Evolutionary conservation across 2,888 invertebrate species (phyloP).

Genomic region (Ornithoptera priamus): DNA sequence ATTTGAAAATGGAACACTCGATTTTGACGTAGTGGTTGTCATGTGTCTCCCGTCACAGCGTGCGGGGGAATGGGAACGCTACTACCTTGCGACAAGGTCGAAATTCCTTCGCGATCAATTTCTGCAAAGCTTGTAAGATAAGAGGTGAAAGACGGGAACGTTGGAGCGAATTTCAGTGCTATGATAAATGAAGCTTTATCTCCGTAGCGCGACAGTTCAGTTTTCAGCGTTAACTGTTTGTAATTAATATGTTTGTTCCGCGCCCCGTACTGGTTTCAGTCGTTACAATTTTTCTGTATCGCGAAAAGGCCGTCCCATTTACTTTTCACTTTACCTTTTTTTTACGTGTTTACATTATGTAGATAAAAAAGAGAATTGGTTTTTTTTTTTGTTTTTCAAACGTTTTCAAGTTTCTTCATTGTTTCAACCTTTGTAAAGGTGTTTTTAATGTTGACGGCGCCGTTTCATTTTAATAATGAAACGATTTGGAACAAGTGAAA

Average conservation of each 20-base stretch:
- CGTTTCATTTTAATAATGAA: too few species aligned
- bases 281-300: constrained; percentile 27
- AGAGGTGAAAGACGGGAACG: constrained; percentile 27
- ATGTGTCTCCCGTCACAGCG: constrained; percentile 40
- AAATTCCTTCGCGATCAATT: constrained; percentile 25
- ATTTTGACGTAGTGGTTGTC: constrained; percentile 72
- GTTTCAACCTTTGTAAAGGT: neutral
- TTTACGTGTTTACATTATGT: constrained; percentile 13
- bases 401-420: constrained; percentile 1
- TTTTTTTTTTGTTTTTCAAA: neutral
- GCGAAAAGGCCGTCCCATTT: constrained; percentile 24
- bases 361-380: constrained; percentile 10
- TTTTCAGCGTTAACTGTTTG: neutral
- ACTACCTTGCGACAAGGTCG: constrained; percentile 13
- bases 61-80: constrained; percentile 29
- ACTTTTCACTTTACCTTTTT: constrained; percentile 20
- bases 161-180: constrained; percentile 7
- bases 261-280: constrained; percentile 15
- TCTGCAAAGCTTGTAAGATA: constrained; percentile 25
- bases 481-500: too few species aligned
- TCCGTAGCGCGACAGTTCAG: neutral
- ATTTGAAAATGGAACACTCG: constrained; percentile 78
- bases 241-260: constrained; percentile 31
- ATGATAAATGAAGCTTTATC: constrained; percentile 5
- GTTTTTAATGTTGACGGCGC: neutral